Base-by-base conservation (phyloP, 1,140 invertebrate species). In the Diorhabda sublineata region DNA sequence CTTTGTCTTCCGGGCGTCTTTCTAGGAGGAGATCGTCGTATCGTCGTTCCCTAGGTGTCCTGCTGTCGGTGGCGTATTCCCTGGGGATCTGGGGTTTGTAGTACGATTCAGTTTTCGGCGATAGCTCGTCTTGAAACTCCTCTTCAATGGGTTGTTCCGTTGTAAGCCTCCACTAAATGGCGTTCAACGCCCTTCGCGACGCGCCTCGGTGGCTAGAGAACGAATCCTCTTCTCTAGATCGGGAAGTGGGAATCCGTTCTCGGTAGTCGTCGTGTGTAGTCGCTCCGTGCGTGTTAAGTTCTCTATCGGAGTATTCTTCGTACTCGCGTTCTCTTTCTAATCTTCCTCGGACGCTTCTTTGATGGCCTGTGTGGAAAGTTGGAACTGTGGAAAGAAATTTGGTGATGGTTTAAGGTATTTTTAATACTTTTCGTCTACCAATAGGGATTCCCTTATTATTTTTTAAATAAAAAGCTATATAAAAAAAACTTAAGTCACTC, bases 131-230 rank as follows among this genome's bases (percentile, higher is more conserved):
- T 71, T 79, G 76, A 69, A 80, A 69, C 73, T 81, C 80, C 72
- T 81, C 80, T 79, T 80, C 80, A 79, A 81, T 81, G 70, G 80
- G 79, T 68, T 80, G 79, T 68, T 81, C 80, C 80, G 80, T 79
- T 79, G 80, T 78, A 73, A 81, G 79, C 79, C 80, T 79, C 80
- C 80, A 82, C 82, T 83, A 84, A 74, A 84, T 83, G 75, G 82
- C 84, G 74, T 86, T 85, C 45, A 85, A 79, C 45, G 82, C 82
- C 67, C 84, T 77, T 64, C 84, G 79, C 42, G 84, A 84, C 9
- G 83, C 81, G 42, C 82, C 79, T 68, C 81, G 78, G 74, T 85
- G 84, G 11, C 83, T 78, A 6, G 83, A 80, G 73, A 84, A 82
- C 42, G 85, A 84, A 59, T 81, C 73, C 74, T 81, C 72, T 11